Conservation (phyloP, 2,113 vertebrate species). For the Tachuris rubrigastra region DNA sequence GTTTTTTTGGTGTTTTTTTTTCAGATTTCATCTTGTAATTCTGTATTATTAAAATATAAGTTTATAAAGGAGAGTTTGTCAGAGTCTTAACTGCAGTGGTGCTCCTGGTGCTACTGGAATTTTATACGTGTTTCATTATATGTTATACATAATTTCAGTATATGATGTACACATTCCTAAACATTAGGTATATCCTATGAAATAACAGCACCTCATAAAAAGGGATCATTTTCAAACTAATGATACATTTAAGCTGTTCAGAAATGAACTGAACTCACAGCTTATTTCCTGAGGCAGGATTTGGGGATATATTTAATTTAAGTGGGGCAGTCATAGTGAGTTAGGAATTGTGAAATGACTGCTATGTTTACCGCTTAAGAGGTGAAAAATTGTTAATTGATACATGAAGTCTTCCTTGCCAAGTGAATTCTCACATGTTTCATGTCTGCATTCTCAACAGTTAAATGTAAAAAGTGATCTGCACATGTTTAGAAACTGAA, state of each 20-base stretch:
- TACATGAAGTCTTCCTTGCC: background rate
- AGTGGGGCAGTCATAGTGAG: background rate
- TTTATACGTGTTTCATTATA: constrained; percentile 44
- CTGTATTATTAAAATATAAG: background rate
- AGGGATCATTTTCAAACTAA: constrained; percentile 50
- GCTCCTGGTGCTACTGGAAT: background rate
- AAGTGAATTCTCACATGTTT: background rate
- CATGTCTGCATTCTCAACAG: background rate
- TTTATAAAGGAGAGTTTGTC: constrained; percentile 12
- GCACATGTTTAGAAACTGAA: background rate
- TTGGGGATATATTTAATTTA: constrained; percentile 55
- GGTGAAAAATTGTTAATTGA: constrained; percentile 45
- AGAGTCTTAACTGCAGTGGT: background rate
- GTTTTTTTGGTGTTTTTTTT: background rate
- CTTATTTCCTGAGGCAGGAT: constrained; percentile 57
- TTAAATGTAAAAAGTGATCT: background rate
- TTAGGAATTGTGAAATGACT: constrained; percentile 43
- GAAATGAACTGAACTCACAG: background rate
- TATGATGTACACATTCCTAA: constrained; percentile 40
- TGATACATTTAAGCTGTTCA: constrained; percentile 37
- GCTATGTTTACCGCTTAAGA: background rate
- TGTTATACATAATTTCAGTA: constrained; percentile 12
- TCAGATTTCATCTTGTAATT: background rate
- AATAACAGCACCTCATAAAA: constrained; percentile 55
- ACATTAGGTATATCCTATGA: constrained; percentile 43